Base-by-base conservation (phyloP, 2,888 invertebrate genomes). In the Neria commutata region DNA sequence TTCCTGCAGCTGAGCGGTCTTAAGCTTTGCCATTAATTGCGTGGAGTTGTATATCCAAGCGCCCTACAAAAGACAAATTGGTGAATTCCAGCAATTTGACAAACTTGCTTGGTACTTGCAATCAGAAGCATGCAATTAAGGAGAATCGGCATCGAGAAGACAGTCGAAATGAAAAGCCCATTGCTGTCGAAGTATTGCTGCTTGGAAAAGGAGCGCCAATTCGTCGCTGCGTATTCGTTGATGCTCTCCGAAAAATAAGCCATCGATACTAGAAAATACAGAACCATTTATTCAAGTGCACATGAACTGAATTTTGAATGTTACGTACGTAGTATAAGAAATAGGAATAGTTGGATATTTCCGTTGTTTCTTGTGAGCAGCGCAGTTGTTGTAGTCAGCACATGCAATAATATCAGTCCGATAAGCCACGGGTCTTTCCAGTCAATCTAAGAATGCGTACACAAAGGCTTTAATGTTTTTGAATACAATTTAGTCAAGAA, bases 161-260 rank as follows among this genome's bases (percentile, higher is more conserved):
- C 92, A 11, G 94, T 87, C 0, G 95, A 95, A 85, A 96, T 95
- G 79, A 96, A 96, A 54, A 95, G 84, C 19, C 96, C 96, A 83
- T 92, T 92, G 73, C 92, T 92, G 81, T 96, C 96, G 80, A 96
- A 96, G 81, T 95, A 96, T 77, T 95, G 95, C 72, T 96, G 94
- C 69, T 89, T 87, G 0, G 95, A 92, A 81, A 96, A 95, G 59
- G 89, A 83, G 72, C 89, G 88, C 94, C 94, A 95, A 81, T 95
- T 90, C 64, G 86, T 86, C 0, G 95, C 93, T 2, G 94, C 95
- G 64, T 92, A 86, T 83, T 93, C 90, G 79, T 96, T 96, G 68
- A 96, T 91, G 71, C 87, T 91, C 83, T 95, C 95, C 21, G 95
- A 93, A 77, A 92, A 94, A 79, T 93, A 95, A 14, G 95, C 95